phyloP scores from a whole-genome alignment of 2,888 invertebrate genomes.

The Sminthurinus aureus region DNA sequence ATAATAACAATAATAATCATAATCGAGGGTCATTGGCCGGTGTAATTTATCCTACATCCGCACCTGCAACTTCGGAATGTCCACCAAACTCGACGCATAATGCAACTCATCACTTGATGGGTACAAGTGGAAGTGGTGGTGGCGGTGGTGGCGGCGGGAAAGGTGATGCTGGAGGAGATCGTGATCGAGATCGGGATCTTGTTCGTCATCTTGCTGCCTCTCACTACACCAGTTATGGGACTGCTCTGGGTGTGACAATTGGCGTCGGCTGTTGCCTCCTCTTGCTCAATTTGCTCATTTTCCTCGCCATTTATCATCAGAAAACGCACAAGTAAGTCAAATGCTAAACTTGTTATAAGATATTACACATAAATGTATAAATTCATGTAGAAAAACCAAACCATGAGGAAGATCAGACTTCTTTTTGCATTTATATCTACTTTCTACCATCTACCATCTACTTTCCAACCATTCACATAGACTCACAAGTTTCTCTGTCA shows the following conservation, averaged over 20 bases:
- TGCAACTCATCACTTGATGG: conserved; percentile 25
- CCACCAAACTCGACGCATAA: conserved; percentile 58
- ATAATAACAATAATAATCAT: conserved; percentile 34
- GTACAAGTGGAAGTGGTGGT: not conserved
- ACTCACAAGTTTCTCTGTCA: no score
- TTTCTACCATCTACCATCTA: not conserved
- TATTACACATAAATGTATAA: no score
- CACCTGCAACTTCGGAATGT: conserved; percentile 58
- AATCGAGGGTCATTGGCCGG: conserved; percentile 29
- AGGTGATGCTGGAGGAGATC: conserved; percentile 34
- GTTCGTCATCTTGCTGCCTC: conserved; percentile 68
- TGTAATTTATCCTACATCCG: conserved; percentile 49
- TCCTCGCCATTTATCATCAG: conserved; percentile 60
- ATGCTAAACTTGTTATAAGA: no score
- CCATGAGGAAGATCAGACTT: not conserved
- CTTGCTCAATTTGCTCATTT: conserved; percentile 60
- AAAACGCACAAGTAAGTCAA: conserved; percentile 59
- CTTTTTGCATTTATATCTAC: not conserved
- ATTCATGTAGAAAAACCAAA: not conserved
- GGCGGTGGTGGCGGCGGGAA: conserved; percentile 37
- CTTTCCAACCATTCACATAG: no score
- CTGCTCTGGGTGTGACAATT: conserved; percentile 87
- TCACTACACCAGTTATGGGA: conserved; percentile 88
- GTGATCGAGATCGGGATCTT: conserved; percentile 44
- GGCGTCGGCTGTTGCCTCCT: conserved; percentile 73